Evolutionary conservation across 2,113 vertebrate genomes (phyloP).

Genomic region (Bufo bufo): DNA sequence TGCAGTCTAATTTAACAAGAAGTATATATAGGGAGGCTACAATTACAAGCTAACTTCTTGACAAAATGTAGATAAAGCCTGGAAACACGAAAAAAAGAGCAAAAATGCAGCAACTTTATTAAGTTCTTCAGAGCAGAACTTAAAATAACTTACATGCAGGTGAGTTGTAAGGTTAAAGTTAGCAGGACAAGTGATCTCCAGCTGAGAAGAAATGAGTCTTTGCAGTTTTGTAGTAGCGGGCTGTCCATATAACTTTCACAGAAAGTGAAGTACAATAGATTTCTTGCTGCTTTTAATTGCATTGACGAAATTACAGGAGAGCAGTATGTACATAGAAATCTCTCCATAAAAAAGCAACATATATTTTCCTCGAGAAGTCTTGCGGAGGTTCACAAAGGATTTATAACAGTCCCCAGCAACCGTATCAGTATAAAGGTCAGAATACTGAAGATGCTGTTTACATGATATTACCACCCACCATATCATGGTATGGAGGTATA

Average conservation of each 20-base stretch:
- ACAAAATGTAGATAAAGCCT: slow-evolving; percentile 11
- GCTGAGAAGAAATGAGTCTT: slow-evolving; percentile 21
- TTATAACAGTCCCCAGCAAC: not conserved
- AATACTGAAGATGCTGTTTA: not conserved
- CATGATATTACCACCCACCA: not conserved
- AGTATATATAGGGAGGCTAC: slow-evolving; percentile 41
- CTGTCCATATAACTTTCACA: slow-evolving; percentile 32
- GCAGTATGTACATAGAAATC: not conserved
- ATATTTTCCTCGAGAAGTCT: not conserved
- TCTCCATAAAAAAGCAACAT: not conserved
- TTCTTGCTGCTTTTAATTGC: slow-evolving; percentile 34
- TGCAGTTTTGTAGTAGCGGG: not conserved
- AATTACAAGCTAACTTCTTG: slow-evolving; percentile 45
- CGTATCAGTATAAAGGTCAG: too few relatives aligned
- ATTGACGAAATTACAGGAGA: slow-evolving; percentile 33
- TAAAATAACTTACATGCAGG: slow-evolving; percentile 33
- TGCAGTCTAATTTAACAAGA: slow-evolving; percentile 36
- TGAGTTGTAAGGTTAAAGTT: slow-evolving; percentile 30
- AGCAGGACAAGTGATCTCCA: slow-evolving; percentile 17
- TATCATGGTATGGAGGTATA: not conserved
- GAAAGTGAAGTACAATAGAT: slow-evolving; percentile 10
- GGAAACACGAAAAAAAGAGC: not conserved
- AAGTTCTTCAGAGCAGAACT: not conserved
- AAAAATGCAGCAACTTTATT: slow-evolving; percentile 7
- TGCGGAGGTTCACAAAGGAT: not conserved